Evolutionary conservation across 2,113 vertebrate genomes (phyloP), one percentile per base, ranked within the genome.

Genomic region (Sturnira hondurensis): DNA sequence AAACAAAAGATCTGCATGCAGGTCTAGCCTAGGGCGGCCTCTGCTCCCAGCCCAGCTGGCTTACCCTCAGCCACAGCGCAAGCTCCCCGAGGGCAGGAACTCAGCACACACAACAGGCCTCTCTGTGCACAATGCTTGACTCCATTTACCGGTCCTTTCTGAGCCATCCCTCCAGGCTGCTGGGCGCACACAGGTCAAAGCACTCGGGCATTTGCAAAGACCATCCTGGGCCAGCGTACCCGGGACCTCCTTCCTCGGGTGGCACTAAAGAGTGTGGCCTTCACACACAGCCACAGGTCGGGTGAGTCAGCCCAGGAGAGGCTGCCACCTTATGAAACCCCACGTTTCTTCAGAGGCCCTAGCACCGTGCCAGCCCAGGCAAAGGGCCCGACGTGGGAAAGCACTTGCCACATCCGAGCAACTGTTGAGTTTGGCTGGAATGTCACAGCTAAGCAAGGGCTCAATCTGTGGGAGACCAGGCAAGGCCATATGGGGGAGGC

Each of bases 401-500:
- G 74, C 74, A 33, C 4, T 3, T 7, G 77, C 45, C 50, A 41
- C 50, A 4, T n/a, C 43, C 89, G 19, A 89, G 84, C 16, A 1
- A 33, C 85, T 68, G 77, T 33, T n/a, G 58, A 84, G 76, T 81
- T 85, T 95, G 82, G 91, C 91, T 50, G 63, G 26, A 58, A 71
- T 56, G 58, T 91, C 89, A 77, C 70, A 63, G 47, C 52, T 2
- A 7, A 12, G 54, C 52, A 1, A 36, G 73, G 67, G 47, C 43
- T 54, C 43, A 43, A 28, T 22, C 89, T 47, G 73, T 33, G 61
- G 81, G 71, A 77, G 58, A 47, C 31, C 0, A 0, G 24, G 58
- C 54, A 8, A 45, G 45, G 33, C 85, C 93, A 93, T 93, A 85
- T 52, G 54, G 71, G 88, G 89, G 58, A 96, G 94, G 81, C 89